Conservation (phyloP, 2,888 invertebrate genomes). For the Deilephila elpenor region DNA sequence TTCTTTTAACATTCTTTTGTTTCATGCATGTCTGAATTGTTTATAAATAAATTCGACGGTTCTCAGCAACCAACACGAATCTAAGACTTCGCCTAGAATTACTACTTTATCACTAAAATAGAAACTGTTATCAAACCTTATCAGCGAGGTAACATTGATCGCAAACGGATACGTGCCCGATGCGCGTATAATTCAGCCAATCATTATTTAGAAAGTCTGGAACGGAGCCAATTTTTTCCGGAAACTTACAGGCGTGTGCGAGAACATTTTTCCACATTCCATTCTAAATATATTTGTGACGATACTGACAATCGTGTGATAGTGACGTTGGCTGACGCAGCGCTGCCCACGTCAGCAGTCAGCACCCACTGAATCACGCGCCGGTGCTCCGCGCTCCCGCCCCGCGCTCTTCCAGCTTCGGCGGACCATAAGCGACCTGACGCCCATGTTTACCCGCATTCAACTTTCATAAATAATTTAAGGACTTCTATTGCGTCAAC, state of each 20-base stretch:
- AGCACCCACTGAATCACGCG: slow-evolving; percentile 74
- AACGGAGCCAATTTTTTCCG: slow-evolving; percentile 66
- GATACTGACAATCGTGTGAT: slow-evolving; percentile 51
- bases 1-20: neutral
- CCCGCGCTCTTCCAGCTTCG: slow-evolving; percentile 5
- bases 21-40: neutral
- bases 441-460: neutral
- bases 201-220: slow-evolving; percentile 47
- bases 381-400: slow-evolving; percentile 33
- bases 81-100: neutral
- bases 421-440: slow-evolving; percentile 4
- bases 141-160: slow-evolving; percentile 27
- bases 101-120: slow-evolving; percentile 8
- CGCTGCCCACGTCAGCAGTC: slow-evolving; percentile 72
- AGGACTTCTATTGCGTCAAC: neutral
- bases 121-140: slow-evolving; percentile 18
- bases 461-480: neutral
- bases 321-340: slow-evolving; percentile 73
- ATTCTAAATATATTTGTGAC: slow-evolving; percentile 79
- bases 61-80: neutral
- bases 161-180: slow-evolving; percentile 13
- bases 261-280: slow-evolving; percentile 71
- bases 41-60: no score
- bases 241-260: slow-evolving; percentile 67
- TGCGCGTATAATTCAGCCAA: slow-evolving; percentile 19